Base-by-base conservation (phyloP, 2,888 invertebrate species). In the Eristalis arbustorum region DNA sequence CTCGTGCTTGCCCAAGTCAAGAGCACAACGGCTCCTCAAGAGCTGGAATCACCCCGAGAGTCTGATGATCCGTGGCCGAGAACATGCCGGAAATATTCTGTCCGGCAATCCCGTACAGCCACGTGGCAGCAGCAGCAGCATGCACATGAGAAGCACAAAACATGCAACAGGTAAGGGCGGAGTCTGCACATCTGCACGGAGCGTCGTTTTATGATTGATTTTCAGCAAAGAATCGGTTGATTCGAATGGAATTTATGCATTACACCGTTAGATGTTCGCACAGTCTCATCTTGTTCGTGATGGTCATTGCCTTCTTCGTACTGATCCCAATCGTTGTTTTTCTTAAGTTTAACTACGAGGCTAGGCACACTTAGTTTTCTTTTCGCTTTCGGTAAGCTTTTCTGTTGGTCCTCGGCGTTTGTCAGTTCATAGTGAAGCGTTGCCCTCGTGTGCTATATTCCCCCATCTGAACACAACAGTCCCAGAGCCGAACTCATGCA, bases 41-140 rank as follows among this genome's bases (percentile, higher is more conserved):
- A 95, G 95, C 89, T 97, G 97, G 97, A 93, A 95, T 83, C 95
- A 96, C 92, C 96, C 96, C 13, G 94, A 95, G 59, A 96, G 97
- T 90, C 94, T 97, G 18, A 94, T 96, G 94, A 93, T 97, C 89
- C 94, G 97, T 80, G 97, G 97, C 0, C 89, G 97, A 10, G 96
- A 97, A 91, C 97, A 97, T 92, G 96, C 97, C 14, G 94, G 95
- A 62, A 95, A 97, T 90, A 95, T 97, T 91, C 93, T 97, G 42
- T 96, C 96, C 49, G 97, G 97, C 42, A 95, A 95, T 77, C 94
- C 94, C 88, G 93, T 91, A 22, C 90, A 90, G 25, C 88, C 91
- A 4, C 89, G 90, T 42, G 90, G 91, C n/a, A 88, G 89, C 14
- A 88, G 88, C 18, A 90, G 89, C 25, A 75, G 49, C 63, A 78